These are phyloP conservation scores for Gymnorhina tibicen DNA, from an alignment of 2,113 vertebrate species.

Conservation along the genomic window DNA sequence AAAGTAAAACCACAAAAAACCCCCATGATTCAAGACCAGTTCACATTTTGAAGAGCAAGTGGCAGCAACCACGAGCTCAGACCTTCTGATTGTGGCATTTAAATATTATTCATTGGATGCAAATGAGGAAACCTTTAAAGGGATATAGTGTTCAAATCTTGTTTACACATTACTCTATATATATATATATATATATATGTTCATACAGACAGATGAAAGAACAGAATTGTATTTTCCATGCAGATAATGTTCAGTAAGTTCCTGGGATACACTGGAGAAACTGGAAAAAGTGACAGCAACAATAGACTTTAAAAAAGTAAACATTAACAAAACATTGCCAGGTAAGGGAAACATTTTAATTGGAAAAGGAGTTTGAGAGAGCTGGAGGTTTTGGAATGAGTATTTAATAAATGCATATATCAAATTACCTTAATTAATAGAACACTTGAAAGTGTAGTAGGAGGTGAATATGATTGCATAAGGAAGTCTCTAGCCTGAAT, in stretches of 20 bases:
- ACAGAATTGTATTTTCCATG: neutral
- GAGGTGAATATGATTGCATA: neutral
- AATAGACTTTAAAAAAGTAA: neutral
- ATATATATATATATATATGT: neutral
- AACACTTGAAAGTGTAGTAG: neutral
- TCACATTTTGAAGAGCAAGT: neutral
- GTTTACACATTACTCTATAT: neutral
- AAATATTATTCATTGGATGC: neutral
- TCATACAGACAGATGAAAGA: neutral
- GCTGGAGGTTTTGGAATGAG: neutral
- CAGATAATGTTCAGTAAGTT: neutral
- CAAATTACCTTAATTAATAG: slow-evolving; percentile 25
- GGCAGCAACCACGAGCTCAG: neutral
- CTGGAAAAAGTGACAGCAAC: neutral
- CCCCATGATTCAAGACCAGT: accelerated
- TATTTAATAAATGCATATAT: neutral
- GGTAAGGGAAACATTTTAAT: neutral
- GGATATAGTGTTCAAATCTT: neutral
- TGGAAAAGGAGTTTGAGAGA: neutral
- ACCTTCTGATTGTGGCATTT: neutral
- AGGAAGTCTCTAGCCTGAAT: neutral
- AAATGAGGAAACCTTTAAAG: neutral
- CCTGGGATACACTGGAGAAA: neutral
- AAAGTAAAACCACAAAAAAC: neutral
- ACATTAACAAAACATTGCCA: neutral